Percentiles rank a stretch among this genome's conserved stretches.
These are phyloP conservation scores for Penaeus chinensis DNA, from an alignment of 1,140 invertebrate genomes.

Conservation along the genomic window DNA sequence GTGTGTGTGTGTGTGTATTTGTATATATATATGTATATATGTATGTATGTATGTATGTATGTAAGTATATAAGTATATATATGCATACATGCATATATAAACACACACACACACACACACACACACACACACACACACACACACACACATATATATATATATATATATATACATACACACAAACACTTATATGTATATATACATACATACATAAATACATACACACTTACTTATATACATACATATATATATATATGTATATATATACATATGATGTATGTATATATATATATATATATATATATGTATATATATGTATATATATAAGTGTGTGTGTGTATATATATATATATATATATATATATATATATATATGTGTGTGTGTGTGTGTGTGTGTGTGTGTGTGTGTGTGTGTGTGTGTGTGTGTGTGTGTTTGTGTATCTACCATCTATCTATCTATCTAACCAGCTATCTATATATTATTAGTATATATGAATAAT, in stretches of 20 bases:
- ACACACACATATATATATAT: neutral
- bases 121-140: neutral
- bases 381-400: slow-evolving; percentile 17
- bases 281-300: neutral
- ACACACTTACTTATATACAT: neutral
- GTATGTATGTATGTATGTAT: neutral
- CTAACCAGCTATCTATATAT: too few species aligned
- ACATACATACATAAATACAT: neutral
- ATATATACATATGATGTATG: neutral
- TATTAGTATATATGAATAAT: too few species aligned
- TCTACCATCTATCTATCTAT: too few species aligned
- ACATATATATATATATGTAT: neutral
- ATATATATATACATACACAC: neutral
- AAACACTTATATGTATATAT: neutral
- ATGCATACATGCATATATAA: too few species aligned
- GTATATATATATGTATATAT: neutral
- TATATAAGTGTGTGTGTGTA: slow-evolving; percentile 1
- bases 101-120: neutral
- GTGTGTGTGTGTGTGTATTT: slow-evolving; percentile 9
- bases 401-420: neutral
- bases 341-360: neutral
- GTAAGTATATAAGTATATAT: neutral
- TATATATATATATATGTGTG: slow-evolving; percentile 28
- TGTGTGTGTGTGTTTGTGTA: neutral
- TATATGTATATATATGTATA: slow-evolving; percentile 1